Conservation (phyloP, 37 sponge, comb jelly and placozoan species). For the Diacarnus erythraeanus region DNA sequence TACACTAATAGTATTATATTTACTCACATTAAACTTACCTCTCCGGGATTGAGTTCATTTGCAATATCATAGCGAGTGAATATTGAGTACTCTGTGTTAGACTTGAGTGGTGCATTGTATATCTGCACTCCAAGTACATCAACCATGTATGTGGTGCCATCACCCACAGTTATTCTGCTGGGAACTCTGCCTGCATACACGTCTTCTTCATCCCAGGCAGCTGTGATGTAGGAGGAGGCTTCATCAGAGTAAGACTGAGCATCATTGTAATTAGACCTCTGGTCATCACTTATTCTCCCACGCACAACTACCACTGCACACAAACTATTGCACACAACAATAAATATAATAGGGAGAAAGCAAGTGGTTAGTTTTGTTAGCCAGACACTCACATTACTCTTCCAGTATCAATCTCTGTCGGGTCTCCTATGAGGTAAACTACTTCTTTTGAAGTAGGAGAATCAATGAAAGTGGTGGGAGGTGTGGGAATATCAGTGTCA, state of each 20-base stretch:
- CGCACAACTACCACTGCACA: conserved; percentile 32
- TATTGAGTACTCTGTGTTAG: conserved; percentile 19
- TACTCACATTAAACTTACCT: too few species aligned
- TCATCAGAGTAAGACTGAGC: neutral
- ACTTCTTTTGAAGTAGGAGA: neutral
- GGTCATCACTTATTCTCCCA: too few species aligned
- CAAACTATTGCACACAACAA: conserved; percentile 31
- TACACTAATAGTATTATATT: neutral
- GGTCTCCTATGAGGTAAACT: too few species aligned
- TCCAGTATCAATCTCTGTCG: too few species aligned
- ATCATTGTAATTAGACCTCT: neutral
- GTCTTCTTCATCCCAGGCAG: conserved; percentile 39
- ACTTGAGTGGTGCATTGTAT: too few species aligned
- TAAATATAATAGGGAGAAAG: too few species aligned
- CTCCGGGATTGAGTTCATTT: conserved; percentile 9
- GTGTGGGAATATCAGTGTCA: neutral
- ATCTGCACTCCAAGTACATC: too few species aligned
- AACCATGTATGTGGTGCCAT: too few species aligned
- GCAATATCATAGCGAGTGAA: conserved; percentile 24
- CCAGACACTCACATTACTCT: too few species aligned
- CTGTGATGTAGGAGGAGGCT: conserved; percentile 43
- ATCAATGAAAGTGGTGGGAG: neutral
- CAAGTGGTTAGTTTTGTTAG: too few species aligned
- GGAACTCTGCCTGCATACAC: neutral
- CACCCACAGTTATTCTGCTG: conserved; percentile 18